These are phyloP conservation scores for Leptopterna dolabrata DNA, from an alignment of 2,888 invertebrate species.

Conservation along the genomic window DNA sequence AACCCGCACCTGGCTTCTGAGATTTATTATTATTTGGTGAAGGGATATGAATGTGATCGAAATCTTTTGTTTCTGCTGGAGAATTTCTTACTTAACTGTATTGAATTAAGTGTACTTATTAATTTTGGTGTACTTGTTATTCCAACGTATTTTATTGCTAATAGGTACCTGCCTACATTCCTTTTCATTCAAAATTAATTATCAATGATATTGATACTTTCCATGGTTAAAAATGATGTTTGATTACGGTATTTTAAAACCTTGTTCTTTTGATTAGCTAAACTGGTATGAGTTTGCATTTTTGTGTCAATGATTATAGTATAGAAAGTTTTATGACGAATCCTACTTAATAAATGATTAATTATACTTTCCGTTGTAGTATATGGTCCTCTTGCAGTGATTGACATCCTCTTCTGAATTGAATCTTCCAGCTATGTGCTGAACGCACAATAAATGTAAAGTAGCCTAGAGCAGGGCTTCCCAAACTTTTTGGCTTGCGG, in stretches of 20 bases:
- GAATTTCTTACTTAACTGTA: not conserved
- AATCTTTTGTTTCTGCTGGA: not conserved
- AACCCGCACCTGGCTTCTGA: not conserved
- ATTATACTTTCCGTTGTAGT: not conserved
- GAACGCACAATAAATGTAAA: too few species aligned
- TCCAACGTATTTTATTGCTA: not conserved
- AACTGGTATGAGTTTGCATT: not conserved
- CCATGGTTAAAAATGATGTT: not conserved
- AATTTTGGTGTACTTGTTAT: not conserved
- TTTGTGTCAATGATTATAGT: not conserved
- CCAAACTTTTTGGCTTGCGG: too few species aligned
- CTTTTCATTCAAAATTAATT: not conserved
- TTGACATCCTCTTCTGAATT: too few species aligned
- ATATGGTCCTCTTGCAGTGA: not conserved
- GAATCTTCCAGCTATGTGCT: too few species aligned
- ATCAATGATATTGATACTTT: not conserved
- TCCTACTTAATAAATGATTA: not conserved
- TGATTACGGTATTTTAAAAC: not conserved
- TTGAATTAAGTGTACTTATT: slow-evolving; percentile 7
- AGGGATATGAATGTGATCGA: not conserved
- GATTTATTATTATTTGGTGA: not conserved
- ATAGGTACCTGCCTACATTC: not conserved
- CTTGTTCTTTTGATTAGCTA: not conserved
- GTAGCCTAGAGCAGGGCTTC: too few species aligned
- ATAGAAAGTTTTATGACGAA: not conserved